Base-by-base conservation (phyloP, 2,113 vertebrate species). In the Leptobrachium ailaonicum region DNA sequence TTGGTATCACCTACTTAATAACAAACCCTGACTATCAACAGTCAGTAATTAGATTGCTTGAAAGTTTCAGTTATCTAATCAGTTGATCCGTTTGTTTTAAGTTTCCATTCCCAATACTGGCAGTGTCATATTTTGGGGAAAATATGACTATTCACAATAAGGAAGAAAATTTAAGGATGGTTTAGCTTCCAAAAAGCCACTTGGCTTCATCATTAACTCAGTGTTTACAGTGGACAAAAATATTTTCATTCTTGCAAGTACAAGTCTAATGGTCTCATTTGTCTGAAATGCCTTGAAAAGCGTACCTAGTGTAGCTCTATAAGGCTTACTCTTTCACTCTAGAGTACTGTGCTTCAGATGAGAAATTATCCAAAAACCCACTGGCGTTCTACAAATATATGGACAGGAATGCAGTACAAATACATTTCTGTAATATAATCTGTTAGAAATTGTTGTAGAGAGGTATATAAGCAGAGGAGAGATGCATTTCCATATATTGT, bases 261-360 rank as follows among this genome's bases (percentile, higher is more conserved):
- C 66, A 69, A 44, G 2, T 41, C 11, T 69, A 69, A 69, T 69
- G 66, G 66, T 42, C 66, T 45, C 43, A 69, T 69, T 9, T 43
- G 13, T 68, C 66, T 43, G 11, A 1, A 43, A 42, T 68, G 41
- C 10, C 5, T 43, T 4, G 41, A 6, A 69, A 7, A 44, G 14
- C 14, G 2, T 14, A 13, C 41, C 66, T 69, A 2, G 42, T 42
- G 41, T 13, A 44, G 13, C 41, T 43, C 66, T 44, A 14, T 66
- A 32, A 32, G 63, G 63, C 63, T 8, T 3, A 32, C 63, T 66
- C 40, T 2, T 60, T 60, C 56, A 14, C 56, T 60, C 56, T 60
- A 60, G 56, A 60, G 56, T 12, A 1, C 11, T 10, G 56, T 60
- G 56, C 56, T 41, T 66, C n/a, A 66, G 63, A 66, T 66, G 63